Percentiles rank a stretch among this genome's conserved stretches.
phyloP scores from a whole-genome alignment of 2,888 invertebrate genomes.

The Cinara cedri region DNA sequence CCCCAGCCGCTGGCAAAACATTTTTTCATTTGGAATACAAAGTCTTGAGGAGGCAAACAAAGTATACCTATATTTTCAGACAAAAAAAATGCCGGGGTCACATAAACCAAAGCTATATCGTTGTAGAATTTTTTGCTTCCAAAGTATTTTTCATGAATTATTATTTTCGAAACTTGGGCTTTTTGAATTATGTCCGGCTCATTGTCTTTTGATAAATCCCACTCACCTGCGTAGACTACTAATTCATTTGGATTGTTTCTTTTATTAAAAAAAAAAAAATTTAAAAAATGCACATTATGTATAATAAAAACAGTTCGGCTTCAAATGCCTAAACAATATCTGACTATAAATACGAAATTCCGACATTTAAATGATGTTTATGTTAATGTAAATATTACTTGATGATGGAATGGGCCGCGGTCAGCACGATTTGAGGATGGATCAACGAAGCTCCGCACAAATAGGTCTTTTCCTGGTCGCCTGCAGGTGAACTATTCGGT shows the following conservation, averaged over 20 bases:
- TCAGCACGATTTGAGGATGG: conserved; percentile 76
- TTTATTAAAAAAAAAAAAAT: conserved; percentile 16
- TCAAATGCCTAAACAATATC: too few species aligned
- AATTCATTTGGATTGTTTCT: conserved; percentile 58
- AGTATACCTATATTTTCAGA: conserved; percentile 74
- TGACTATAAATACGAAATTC: too few species aligned
- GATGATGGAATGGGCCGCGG: conserved; percentile 79
- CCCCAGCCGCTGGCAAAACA: conserved; percentile 85
- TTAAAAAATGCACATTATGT: too few species aligned
- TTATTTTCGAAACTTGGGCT: conserved; percentile 65
- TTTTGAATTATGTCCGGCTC: conserved; percentile 76
- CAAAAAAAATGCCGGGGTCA: conserved; percentile 67
- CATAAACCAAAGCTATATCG: conserved; percentile 72
- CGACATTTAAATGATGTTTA: too few species aligned
- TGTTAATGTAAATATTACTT: too few species aligned
- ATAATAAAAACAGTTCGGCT: too few species aligned
- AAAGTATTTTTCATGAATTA: conserved; percentile 68
- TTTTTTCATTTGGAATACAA: conserved; percentile 62
- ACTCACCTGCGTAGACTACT: conserved; percentile 76
- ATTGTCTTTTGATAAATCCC: conserved; percentile 79
- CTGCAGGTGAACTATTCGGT: conserved; percentile 63
- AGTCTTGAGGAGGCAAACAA: conserved; percentile 73
- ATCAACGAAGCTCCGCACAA: conserved; percentile 83
- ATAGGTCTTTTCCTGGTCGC: conserved; percentile 65
- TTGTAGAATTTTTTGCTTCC: conserved; percentile 68